These are phyloP conservation scores for Neosilurus mollespiculum DNA, from an alignment of 2,797 vertebrate genomes.

Conservation along the genomic window DNA sequence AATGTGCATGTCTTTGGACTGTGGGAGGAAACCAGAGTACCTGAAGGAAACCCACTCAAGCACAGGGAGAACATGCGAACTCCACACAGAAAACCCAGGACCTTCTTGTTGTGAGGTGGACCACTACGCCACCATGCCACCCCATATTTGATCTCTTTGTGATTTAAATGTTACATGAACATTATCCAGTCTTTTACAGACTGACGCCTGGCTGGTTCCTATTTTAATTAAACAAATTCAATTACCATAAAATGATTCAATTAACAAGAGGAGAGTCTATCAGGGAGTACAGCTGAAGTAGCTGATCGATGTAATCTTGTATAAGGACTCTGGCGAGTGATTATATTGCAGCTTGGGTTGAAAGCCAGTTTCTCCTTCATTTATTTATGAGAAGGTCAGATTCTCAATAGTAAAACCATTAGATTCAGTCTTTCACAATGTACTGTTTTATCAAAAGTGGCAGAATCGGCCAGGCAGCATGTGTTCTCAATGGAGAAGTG, in stretches of 20 bases:
- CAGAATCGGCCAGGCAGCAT: background rate
- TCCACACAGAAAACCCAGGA: too few relatives aligned
- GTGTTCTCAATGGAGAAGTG: background rate
- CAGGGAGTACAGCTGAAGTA: slow-evolving; percentile 3
- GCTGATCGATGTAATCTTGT: slow-evolving; percentile 35
- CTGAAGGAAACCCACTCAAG: too few relatives aligned
- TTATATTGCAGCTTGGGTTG: background rate
- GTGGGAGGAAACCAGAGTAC: too few relatives aligned
- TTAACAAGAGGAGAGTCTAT: slow-evolving; percentile 20
- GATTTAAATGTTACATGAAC: background rate
- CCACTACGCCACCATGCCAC: too few relatives aligned
- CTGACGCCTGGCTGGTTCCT: slow-evolving; percentile 5
- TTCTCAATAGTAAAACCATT: background rate
- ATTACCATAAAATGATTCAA: slow-evolving; percentile 32
- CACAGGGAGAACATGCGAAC: too few relatives aligned
- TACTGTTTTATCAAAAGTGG: background rate
- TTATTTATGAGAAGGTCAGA: slow-evolving; percentile 17
- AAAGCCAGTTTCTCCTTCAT: slow-evolving; percentile 2
- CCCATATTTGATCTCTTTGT: background rate
- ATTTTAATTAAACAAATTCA: slow-evolving; percentile 28
- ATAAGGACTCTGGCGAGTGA: slow-evolving; percentile 33
- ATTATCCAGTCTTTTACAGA: background rate
- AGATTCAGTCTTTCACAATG: background rate
- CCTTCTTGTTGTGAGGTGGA: too few relatives aligned
- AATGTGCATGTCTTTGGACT: too few relatives aligned